Conservation (phyloP, 2,888 invertebrate species). For the Caenorhabditis panamensis region DNA sequence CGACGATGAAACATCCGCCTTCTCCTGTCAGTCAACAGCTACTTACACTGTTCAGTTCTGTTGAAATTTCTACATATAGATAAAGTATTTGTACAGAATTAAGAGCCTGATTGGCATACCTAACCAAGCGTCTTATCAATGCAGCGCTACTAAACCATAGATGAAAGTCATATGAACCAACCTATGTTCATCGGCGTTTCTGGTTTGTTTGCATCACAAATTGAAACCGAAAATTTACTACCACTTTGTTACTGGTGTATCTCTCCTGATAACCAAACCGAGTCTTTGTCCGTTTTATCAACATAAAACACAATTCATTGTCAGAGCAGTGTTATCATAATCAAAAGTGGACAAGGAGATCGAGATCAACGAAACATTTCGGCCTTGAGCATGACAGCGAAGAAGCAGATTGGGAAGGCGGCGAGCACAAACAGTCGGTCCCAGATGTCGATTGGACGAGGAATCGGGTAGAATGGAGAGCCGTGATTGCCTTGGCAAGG, state of each 20-base stretch:
- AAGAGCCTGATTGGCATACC: too few relatives aligned
- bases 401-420: slow-evolving; percentile 50
- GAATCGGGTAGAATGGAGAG: slow-evolving; percentile 19
- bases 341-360: slow-evolving; percentile 3
- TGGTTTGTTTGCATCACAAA: slow-evolving; percentile 1
- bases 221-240: background rate
- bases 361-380: slow-evolving; percentile 43
- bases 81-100: too few relatives aligned
- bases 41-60: too few relatives aligned
- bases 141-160: too few relatives aligned
- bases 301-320: slow-evolving; percentile 29
- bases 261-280: background rate
- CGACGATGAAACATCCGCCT: too few relatives aligned
- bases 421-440: slow-evolving; percentile 50
- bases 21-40: too few relatives aligned
- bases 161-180: too few relatives aligned
- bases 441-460: slow-evolving; percentile 44
- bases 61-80: too few relatives aligned
- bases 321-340: slow-evolving; percentile 19
- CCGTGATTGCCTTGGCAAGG: background rate
- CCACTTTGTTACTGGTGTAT: background rate
- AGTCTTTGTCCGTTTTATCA: slow-evolving; percentile 19
- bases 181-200: too few relatives aligned
- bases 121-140: too few relatives aligned
- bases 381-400: slow-evolving; percentile 44